A percentile compares a stretch with the other conserved stretches of the same genome.
Evolutionary conservation across 2,888 invertebrate species (phyloP).

Genomic region (Rhyacophila evoluta): DNA sequence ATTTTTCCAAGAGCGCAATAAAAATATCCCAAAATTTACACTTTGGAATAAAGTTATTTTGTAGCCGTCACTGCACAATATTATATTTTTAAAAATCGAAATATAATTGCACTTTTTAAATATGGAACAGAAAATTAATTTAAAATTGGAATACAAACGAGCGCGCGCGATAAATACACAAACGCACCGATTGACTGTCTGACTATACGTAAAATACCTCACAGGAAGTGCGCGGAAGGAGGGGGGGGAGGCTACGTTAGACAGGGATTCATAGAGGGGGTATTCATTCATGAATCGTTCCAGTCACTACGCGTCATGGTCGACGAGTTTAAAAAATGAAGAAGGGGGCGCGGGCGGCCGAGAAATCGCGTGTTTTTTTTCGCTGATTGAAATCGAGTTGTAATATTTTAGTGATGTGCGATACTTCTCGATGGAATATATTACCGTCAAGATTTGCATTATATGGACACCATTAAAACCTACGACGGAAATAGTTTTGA

Average conservation of each 20-base stretch:
- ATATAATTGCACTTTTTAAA: background rate
- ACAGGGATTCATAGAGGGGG: conserved; percentile 41
- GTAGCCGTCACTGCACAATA: background rate
- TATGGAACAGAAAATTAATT: background rate
- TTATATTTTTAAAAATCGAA: background rate
- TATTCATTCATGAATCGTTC: conserved; percentile 64
- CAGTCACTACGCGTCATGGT: conserved; percentile 56
- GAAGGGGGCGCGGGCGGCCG: background rate
- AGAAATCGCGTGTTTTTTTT: conserved; percentile 23
- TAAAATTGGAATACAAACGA: background rate
- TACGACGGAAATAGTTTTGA: no score
- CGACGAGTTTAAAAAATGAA: conserved; percentile 6
- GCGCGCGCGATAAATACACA: background rate
- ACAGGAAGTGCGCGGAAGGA: conserved; percentile 57
- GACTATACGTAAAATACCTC: background rate
- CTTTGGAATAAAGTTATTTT: background rate
- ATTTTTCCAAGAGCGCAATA: background rate
- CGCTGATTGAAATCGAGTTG: conserved; percentile 8
- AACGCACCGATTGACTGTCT: background rate
- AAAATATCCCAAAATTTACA: background rate
- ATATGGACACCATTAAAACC: no score
- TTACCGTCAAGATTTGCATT: no score
- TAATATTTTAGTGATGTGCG: background rate
- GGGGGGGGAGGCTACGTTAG: background rate
- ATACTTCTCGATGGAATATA: no score